Conservation (phyloP, 2,888 invertebrate species). For the Hedya salicella region DNA sequence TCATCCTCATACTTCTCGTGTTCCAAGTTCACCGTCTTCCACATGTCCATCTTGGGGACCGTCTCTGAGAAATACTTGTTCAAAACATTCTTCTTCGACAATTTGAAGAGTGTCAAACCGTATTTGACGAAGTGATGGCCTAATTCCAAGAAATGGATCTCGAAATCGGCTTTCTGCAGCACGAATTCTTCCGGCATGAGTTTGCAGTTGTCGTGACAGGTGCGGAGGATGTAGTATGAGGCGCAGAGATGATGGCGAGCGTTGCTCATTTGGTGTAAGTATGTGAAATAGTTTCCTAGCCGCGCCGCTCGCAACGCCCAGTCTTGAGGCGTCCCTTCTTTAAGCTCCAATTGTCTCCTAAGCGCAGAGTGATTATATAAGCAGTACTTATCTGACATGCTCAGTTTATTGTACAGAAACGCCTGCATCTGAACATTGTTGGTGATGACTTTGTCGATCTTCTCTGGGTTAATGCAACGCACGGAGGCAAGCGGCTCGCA, state of each 20-base stretch:
- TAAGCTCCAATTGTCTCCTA: slow-evolving; percentile 82
- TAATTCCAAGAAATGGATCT: slow-evolving; percentile 78
- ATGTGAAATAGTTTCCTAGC: slow-evolving; percentile 82
- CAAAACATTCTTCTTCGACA: slow-evolving; percentile 80
- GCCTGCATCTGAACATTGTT: slow-evolving; percentile 87
- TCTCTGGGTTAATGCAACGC: slow-evolving; percentile 72
- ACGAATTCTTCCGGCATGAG: slow-evolving; percentile 77
- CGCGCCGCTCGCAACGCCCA: slow-evolving; percentile 85
- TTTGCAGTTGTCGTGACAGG: slow-evolving; percentile 82
- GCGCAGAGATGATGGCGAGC: slow-evolving; percentile 88
- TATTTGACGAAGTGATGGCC: slow-evolving; percentile 87
- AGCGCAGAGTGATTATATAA: slow-evolving; percentile 84
- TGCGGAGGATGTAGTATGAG: slow-evolving; percentile 83
- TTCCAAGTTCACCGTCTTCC: slow-evolving; percentile 69
- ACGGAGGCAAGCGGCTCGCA: slow-evolving; percentile 62
- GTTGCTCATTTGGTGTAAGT: slow-evolving; percentile 70
- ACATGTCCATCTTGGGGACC: slow-evolving; percentile 64
- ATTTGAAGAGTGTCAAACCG: slow-evolving; percentile 83
- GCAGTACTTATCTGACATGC: slow-evolving; percentile 80
- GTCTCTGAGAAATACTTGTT: slow-evolving; percentile 71
- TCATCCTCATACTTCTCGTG: slow-evolving; percentile 66
- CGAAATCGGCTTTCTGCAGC: slow-evolving; percentile 71
- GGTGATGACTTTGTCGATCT: slow-evolving; percentile 84
- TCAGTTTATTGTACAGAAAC: slow-evolving; percentile 84
- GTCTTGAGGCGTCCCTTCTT: slow-evolving; percentile 83